Conservation (phyloP, 2,113 vertebrate genomes). For the Conger conger region DNA sequence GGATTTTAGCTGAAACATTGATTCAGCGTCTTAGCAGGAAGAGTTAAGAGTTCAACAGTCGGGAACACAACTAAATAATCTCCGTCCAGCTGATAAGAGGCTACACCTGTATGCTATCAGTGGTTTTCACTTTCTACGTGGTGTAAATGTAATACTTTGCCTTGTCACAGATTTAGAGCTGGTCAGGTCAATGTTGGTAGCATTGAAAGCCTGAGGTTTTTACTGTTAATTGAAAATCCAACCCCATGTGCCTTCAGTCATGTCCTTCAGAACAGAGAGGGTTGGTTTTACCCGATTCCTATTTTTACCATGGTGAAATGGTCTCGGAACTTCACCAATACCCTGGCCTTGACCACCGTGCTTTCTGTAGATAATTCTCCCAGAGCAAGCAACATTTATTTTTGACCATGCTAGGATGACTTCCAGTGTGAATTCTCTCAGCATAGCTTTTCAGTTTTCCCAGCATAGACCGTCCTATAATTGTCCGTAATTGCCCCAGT, state of each 20-base stretch:
- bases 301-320: background rate
- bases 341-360: background rate
- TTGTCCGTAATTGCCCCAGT: background rate
- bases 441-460: background rate
- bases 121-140: no score
- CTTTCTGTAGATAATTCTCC: background rate
- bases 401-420: background rate
- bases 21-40: no score
- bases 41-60: no score
- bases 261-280: background rate
- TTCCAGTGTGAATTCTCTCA: background rate
- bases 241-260: background rate
- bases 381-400: background rate
- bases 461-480: background rate
- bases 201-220: background rate
- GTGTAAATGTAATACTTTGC: background rate
- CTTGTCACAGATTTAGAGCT: background rate
- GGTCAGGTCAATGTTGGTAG: background rate
- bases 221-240: background rate
- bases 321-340: background rate
- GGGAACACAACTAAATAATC: no score
- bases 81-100: no score
- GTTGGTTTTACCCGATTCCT: background rate
- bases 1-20: no score
- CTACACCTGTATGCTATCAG: no score